These are phyloP conservation scores for Carapus acus DNA, from an alignment of 2,797 vertebrate genomes.

Conservation along the genomic window DNA sequence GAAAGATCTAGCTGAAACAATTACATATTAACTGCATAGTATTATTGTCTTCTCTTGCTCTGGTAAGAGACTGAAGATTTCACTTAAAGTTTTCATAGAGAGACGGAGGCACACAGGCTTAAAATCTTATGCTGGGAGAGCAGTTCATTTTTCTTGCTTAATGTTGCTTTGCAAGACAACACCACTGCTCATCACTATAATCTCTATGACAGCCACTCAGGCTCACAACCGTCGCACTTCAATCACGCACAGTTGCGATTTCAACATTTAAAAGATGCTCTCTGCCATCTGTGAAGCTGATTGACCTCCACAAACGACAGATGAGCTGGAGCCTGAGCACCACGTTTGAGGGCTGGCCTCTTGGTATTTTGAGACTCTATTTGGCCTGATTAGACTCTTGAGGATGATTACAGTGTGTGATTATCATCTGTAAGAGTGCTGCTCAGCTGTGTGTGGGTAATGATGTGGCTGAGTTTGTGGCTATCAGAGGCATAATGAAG, in stretches of 20 bases:
- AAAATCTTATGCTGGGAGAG: no score
- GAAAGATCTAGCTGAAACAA: no score
- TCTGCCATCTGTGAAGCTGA: slow-evolving; percentile 24
- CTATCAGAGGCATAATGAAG: background rate
- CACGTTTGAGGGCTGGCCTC: slow-evolving; percentile 28
- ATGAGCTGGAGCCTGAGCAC: slow-evolving; percentile 11
- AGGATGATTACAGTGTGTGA: slow-evolving; percentile 28
- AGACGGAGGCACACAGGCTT: no score
- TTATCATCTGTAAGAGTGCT: slow-evolving; percentile 22
- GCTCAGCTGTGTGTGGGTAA: background rate
- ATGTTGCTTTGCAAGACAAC: slow-evolving; percentile 8
- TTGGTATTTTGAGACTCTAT: slow-evolving; percentile 23
- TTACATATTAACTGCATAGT: no score
- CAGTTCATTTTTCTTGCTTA: no score
- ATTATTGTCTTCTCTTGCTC: no score
- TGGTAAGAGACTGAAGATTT: no score
- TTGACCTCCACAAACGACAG: slow-evolving; percentile 34
- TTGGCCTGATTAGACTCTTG: slow-evolving; percentile 50
- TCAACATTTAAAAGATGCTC: slow-evolving; percentile 52
- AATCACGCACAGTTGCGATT: slow-evolving; percentile 42
- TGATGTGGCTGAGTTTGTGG: background rate
- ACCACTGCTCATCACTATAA: slow-evolving; percentile 6
- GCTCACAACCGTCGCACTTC: background rate
- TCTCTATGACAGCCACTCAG: slow-evolving; percentile 15
- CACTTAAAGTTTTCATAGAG: no score